phyloP scores from a whole-genome alignment of 2,888 invertebrate species.

The Eulithis testata region DNA sequence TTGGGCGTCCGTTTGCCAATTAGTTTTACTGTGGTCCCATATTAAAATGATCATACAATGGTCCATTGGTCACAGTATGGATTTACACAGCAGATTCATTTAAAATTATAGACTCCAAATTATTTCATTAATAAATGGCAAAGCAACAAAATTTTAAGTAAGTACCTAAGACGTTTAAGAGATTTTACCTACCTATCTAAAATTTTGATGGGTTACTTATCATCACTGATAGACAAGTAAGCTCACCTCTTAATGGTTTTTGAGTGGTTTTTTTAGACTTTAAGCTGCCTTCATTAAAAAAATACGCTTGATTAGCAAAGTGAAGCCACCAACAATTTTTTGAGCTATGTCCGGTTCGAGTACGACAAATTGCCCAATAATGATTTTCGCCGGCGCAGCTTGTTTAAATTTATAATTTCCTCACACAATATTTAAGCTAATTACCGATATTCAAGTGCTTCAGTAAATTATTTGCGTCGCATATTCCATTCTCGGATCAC shows the following conservation, averaged over 20 bases:
- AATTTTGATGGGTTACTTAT: too few species aligned
- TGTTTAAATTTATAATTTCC: conserved; percentile 64
- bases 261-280: not conserved
- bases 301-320: not conserved
- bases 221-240: too few species aligned
- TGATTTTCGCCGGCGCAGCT: conserved; percentile 65
- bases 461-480: conserved; percentile 45
- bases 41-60: conserved; percentile 74
- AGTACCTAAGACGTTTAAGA: too few species aligned
- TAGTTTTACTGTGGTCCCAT: conserved; percentile 67
- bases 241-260: not conserved
- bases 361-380: conserved; percentile 70
- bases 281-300: too few species aligned
- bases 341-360: conserved; percentile 43
- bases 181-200: too few species aligned
- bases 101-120: not conserved
- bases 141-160: not conserved
- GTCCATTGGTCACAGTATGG: conserved; percentile 26
- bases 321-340: conserved; percentile 3
- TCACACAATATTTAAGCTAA: conserved; percentile 50
- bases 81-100: conserved; percentile 1
- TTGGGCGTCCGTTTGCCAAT: conserved; percentile 43
- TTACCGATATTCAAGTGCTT: conserved; percentile 46
- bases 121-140: too few species aligned
- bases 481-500: conserved; percentile 35